phyloP scores from a whole-genome alignment of 2,888 invertebrate species.

The Melolontha melolontha region DNA sequence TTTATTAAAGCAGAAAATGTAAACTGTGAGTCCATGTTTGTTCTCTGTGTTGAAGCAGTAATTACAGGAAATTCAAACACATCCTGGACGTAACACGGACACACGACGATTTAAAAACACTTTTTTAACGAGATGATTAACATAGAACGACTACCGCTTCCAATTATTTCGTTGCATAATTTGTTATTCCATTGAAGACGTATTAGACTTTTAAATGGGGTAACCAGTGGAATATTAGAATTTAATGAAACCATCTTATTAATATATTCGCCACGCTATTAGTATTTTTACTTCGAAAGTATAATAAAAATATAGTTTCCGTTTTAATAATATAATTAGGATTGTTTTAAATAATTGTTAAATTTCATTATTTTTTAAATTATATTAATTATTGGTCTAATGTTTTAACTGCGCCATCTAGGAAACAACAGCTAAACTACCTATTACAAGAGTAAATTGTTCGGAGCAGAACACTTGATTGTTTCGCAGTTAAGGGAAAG shows the following conservation, averaged over 20 bases:
- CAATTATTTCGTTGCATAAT: slow-evolving; percentile 20
- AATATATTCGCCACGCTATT: too few relatives aligned
- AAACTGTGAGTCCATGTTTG: too few relatives aligned
- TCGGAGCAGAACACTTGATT: neutral
- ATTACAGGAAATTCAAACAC: slow-evolving; percentile 24
- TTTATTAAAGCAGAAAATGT: neutral
- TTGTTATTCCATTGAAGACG: slow-evolving; percentile 2
- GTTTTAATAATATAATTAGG: too few relatives aligned
- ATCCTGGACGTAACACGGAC: slow-evolving; percentile 9
- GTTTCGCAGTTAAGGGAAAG: too few relatives aligned
- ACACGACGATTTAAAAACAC: slow-evolving; percentile 14
- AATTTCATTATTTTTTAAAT: neutral
- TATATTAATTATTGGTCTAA: neutral
- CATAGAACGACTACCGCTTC: slow-evolving; percentile 6
- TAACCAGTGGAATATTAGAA: too few relatives aligned
- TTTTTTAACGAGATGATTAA: slow-evolving; percentile 15
- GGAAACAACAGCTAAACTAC: slow-evolving; percentile 15
- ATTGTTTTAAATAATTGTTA: neutral
- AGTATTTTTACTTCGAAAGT: too few relatives aligned
- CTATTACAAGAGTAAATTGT: neutral
- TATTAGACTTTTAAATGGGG: slow-evolving; percentile 10
- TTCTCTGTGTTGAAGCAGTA: neutral
- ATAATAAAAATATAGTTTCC: too few relatives aligned
- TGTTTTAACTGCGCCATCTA: slow-evolving; percentile 25
- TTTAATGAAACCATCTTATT: too few relatives aligned